Evolutionary conservation across 1,140 invertebrate species (phyloP).

Genomic region (Brachionus sp.): DNA sequence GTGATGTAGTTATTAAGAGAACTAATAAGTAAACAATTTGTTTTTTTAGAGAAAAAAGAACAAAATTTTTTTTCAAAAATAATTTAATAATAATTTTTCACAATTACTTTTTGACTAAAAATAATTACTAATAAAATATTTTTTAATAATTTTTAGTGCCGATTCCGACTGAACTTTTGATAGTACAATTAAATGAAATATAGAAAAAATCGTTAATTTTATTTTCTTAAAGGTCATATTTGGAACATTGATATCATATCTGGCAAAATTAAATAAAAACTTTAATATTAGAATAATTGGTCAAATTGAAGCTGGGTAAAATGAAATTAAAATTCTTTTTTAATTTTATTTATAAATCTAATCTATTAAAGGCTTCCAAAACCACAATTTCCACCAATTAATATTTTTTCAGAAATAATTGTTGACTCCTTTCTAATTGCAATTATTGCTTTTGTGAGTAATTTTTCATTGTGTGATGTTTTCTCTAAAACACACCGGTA

Average conservation of each 20-base stretch:
- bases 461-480: slow-evolving; percentile 86
- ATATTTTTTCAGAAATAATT: neutral
- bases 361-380: neutral
- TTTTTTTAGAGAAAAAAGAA: too few species aligned
- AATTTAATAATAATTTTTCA: too few species aligned
- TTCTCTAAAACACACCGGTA: slow-evolving; percentile 83
- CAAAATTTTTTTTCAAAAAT: too few species aligned
- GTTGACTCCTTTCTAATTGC: slow-evolving; percentile 63
- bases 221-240: slow-evolving; percentile 47
- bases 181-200: slow-evolving; percentile 47
- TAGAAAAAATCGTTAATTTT: neutral
- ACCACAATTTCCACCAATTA: neutral
- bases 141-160: slow-evolving; percentile 49
- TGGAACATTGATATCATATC: slow-evolving; percentile 42
- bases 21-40: too few species aligned
- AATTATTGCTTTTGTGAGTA: slow-evolving; percentile 82
- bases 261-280: neutral
- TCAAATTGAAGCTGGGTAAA: neutral
- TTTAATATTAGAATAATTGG: neutral
- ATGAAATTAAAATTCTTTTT: neutral
- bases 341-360: neutral
- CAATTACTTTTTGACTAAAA: too few species aligned
- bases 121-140: too few species aligned
- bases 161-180: slow-evolving; percentile 57
- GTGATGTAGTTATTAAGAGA: too few species aligned